Evolutionary conservation across 2,113 vertebrate species (phyloP), one percentile per base, ranked within the genome.

Genomic region (Brachirus orientalis): DNA sequence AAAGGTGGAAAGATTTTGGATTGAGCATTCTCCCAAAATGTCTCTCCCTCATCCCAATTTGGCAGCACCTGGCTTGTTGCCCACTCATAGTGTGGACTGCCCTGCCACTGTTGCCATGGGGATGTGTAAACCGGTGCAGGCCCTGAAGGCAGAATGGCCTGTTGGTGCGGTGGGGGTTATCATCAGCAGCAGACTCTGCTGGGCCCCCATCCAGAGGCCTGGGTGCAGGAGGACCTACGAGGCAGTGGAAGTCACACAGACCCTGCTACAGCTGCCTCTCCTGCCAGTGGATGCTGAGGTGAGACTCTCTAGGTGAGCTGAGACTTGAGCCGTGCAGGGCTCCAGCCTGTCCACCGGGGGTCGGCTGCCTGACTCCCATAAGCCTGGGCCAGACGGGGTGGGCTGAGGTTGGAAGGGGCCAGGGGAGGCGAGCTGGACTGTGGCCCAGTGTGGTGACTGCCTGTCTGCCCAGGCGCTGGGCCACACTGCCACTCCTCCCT

Each of bases 101-200:
- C 88, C 87, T 91, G 86, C 88, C 90, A 90, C 92, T 86, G 93
- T 94, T 93, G 91, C 92, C 91, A 94, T 94, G 92, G 92, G 87
- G 91, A 93, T 88, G 75, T 90, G 82, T 88, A 90, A 90, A 91
- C 92, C 88, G 89, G 89, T 79, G 77, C 80, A 88, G 85, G 83
- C 86, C 88, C 86, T 80, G 78, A 87, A 91, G 91, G 90, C 86
- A 85, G 82, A 84, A 70, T 63, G 90, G 79, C 77, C 87, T 80
- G 40, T 9, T 43, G 86, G 67, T 70, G 72, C 79, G 68, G 84
- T 85, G 88, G 82, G 89, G 91, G 87, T 91, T 92, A 92, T 91
- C 88, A 80, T 88, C 80, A 78, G 59, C 69, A 82, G 86, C 90
- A 92, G 88, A 85, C 77, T 80, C 79, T 47, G 63, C 68, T 81